Base-by-base conservation (phyloP, 2,113 vertebrate species). In the Leptodactylus fuscus region DNA sequence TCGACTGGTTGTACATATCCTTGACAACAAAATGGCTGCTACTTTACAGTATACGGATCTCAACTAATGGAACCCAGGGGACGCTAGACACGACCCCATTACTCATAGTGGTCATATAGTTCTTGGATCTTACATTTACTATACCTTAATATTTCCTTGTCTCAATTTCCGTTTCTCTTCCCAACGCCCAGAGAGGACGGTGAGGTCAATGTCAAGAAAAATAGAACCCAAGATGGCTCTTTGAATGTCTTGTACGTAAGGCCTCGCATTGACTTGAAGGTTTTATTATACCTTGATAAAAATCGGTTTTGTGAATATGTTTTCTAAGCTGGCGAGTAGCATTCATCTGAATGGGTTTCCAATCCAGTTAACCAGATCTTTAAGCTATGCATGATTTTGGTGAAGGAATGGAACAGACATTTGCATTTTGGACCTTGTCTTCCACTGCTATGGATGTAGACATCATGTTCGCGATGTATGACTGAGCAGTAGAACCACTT, bases 31-130 rank as follows among this genome's bases (percentile, higher is more conserved):
- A 62, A 80, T 80, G 77, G 34, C 53, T 24, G 55, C 77, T 80
- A 15, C 77, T 44, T 27, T 16, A 44, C 77, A 44, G 53, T 38
- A 60, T 36, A 79, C 13, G 34, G 36, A 44, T 38, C 36, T 41
- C 22, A 16, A n/a, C 24, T 80, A 80, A 80, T 80, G 77, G 77
- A 80, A 44, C 77, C 53, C 77, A 60, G 36, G 77, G 77, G 77
- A 80, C 77, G 13, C 12, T 13, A 44, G 36, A 24, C 77, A 60
- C 44, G 53, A 80, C 34, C 53, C 32, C 51, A 79, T 79, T 79
- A 79, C 51, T 80, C 77, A 79, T 24, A 60, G 34, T 32, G 27
- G 48, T 60, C 76, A 79, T 58, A 41, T 9, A 60, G 24, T 79
- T 79, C 32, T 36, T 75, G 32, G 12, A 32, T 65, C 13, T 48